These are phyloP conservation scores for Cynocephalus volans DNA, from an alignment of 2,113 vertebrate genomes.

Conservation along the genomic window DNA sequence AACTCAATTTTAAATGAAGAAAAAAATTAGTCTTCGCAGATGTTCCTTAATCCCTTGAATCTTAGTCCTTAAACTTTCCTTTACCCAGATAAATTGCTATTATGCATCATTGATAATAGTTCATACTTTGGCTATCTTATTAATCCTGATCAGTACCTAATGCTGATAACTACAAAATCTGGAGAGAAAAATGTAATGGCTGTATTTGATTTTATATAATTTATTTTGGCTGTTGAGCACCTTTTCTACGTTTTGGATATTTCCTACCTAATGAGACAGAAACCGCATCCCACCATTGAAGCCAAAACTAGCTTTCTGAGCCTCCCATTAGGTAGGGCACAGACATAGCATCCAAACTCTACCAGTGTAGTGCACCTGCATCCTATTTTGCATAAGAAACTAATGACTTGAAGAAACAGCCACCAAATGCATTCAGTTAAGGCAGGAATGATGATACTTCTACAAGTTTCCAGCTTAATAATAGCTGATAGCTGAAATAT, in stretches of 20 bases:
- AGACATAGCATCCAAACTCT: background rate
- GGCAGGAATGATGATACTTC: background rate
- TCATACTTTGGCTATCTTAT: background rate
- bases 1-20: background rate
- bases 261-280: background rate
- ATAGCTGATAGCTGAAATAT: background rate
- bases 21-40: background rate
- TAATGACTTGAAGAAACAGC: background rate
- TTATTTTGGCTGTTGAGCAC: background rate
- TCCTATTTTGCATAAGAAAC: background rate
- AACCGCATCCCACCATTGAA: background rate
- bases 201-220: background rate
- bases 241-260: background rate
- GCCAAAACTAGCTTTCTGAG: background rate
- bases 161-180: background rate
- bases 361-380: background rate
- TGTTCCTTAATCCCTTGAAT: background rate
- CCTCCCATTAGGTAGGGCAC: background rate
- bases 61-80: background rate
- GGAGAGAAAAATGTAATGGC: background rate
- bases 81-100: background rate
- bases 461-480: background rate
- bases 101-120: background rate
- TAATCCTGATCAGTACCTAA: background rate
- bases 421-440: background rate